Percentiles rank a stretch among this genome's conserved stretches.
Evolutionary conservation across 1,140 invertebrate species (phyloP).

Genomic region (Acromyrmex echinatior): DNA sequence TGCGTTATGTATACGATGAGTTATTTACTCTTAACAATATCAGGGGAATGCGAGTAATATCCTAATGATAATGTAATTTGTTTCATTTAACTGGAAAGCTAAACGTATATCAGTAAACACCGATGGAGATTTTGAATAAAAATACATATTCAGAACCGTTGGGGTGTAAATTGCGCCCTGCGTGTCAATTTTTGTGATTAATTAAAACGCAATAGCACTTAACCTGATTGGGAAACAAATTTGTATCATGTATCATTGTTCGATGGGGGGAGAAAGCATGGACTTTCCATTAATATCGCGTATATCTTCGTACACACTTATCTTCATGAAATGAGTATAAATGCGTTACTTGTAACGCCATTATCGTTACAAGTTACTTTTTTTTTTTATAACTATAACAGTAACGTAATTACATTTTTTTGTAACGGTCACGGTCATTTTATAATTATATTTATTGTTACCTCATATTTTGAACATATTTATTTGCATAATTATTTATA

Average conservation of each 20-base stretch:
- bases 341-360: too few relatives aligned
- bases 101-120: neutral
- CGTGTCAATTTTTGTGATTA: constrained; percentile 17
- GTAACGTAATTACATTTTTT: too few relatives aligned
- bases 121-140: constrained; percentile 3
- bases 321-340: too few relatives aligned
- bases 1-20: neutral
- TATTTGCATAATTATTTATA: too few relatives aligned
- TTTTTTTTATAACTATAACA: too few relatives aligned
- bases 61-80: constrained; percentile 28
- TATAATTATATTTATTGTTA: too few relatives aligned
- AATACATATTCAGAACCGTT: constrained; percentile 1
- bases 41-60: neutral
- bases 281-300: neutral
- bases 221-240: neutral
- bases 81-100: constrained; percentile 36
- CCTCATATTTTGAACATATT: too few relatives aligned
- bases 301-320: neutral
- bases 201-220: neutral
- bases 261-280: neutral
- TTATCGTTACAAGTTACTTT: too few relatives aligned
- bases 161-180: neutral
- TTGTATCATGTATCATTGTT: neutral
- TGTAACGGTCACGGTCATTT: too few relatives aligned
- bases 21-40: neutral